phyloP scores from a whole-genome alignment of 1,140 invertebrate species.

The Sesamia nonagrioides region DNA sequence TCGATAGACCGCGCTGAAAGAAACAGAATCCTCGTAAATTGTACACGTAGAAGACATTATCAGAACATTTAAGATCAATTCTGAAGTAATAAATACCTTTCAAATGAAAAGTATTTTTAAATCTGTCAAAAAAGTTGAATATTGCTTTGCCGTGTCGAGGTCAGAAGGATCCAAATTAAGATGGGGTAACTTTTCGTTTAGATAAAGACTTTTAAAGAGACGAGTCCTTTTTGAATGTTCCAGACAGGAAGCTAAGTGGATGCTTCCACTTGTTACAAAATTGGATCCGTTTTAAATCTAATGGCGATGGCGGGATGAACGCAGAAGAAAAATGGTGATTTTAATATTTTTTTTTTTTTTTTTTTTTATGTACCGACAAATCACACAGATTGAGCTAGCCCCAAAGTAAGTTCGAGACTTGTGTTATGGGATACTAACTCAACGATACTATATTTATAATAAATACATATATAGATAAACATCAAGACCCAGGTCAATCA shows the following conservation, averaged over 20 bases:
- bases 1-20: not conserved
- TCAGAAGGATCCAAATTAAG: not conserved
- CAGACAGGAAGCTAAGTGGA: not conserved
- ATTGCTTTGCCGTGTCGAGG: not conserved
- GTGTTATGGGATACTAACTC: no score
- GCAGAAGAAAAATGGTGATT: not conserved
- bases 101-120: not conserved
- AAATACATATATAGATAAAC: no score
- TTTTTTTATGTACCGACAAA: no score
- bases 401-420: no score
- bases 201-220: not conserved
- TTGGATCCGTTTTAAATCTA: not conserved
- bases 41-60: conserved; percentile 26
- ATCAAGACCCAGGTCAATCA: no score
- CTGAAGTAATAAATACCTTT: conserved; percentile 1
- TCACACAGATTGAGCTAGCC: no score
- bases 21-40: conserved; percentile 1
- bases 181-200: not conserved
- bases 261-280: not conserved
- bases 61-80: conserved; percentile 19
- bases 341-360: no score
- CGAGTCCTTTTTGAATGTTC: not conserved
- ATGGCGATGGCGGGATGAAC: not conserved
- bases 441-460: no score
- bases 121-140: conserved; percentile 5